Conservation (phyloP, 2,797 vertebrate species). For the Bradypus variegatus region DNA sequence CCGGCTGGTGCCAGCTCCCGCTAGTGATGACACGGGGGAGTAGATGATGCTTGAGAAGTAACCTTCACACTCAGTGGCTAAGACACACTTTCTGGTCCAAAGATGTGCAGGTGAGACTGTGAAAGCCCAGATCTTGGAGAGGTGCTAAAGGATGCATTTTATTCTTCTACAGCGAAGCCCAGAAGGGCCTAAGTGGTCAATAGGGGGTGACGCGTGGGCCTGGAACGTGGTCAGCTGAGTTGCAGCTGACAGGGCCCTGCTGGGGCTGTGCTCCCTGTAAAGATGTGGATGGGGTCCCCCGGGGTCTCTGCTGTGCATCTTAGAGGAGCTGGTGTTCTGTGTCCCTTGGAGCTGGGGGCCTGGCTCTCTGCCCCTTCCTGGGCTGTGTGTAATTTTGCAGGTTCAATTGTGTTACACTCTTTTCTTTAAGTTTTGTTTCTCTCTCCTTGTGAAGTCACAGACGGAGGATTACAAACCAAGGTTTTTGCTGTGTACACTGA, state of each 20-base stretch:
- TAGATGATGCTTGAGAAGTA: neutral
- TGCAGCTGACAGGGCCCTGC: neutral
- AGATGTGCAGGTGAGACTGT: neutral
- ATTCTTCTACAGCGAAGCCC: neutral
- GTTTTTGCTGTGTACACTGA: neutral
- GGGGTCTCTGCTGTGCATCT: neutral
- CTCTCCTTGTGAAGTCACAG: neutral
- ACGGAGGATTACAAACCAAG: neutral
- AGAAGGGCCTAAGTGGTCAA: neutral
- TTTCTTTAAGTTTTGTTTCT: neutral
- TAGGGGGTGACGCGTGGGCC: neutral
- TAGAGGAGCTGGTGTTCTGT: no score
- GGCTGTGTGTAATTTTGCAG: neutral
- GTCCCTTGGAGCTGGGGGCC: fast-evolving
- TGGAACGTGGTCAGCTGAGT: no score
- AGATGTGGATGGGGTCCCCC: neutral
- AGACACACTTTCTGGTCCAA: neutral
- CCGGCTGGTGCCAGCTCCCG: no score
- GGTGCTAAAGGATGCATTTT: neutral
- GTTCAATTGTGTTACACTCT: neutral
- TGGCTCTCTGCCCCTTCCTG: neutral
- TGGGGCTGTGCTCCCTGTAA: neutral
- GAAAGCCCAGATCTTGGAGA: neutral
- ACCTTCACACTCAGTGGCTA: neutral
- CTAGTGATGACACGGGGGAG: neutral